Conservation (phyloP, 2,888 invertebrate species). For the Cheilosia vernalis region DNA sequence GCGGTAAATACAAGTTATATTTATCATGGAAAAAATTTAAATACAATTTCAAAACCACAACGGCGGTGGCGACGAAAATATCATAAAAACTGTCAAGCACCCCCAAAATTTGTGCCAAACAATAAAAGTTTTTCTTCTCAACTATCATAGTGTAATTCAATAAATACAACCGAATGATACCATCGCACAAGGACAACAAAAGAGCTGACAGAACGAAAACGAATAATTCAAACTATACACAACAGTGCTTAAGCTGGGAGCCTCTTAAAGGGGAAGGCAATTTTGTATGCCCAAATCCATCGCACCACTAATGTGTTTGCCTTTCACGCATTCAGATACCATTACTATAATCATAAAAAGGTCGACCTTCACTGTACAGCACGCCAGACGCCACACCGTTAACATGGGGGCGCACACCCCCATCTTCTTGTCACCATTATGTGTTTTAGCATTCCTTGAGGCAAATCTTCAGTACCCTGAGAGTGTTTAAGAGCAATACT, state of each 20-base stretch:
- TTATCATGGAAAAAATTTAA: background rate
- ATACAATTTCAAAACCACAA: background rate
- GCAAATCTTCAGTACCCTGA: background rate
- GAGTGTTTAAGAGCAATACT: slow-evolving; percentile 16
- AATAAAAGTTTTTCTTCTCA: slow-evolving; percentile 17
- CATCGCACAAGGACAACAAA: slow-evolving; percentile 38
- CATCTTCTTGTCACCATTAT: background rate
- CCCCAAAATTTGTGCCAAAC: background rate
- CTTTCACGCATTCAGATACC: slow-evolving; percentile 4
- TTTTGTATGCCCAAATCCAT: slow-evolving; percentile 7
- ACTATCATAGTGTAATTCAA: slow-evolving; percentile 19
- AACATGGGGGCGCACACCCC: background rate
- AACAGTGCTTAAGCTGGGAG: background rate
- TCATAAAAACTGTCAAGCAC: background rate
- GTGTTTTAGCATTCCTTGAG: slow-evolving; percentile 1
- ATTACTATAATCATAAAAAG: background rate
- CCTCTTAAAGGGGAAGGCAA: background rate
- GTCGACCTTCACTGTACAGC: no score
- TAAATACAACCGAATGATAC: slow-evolving; percentile 17
- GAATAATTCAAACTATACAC: slow-evolving; percentile 13
- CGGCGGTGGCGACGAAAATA: background rate
- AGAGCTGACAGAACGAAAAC: slow-evolving; percentile 44
- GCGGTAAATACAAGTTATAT: no score
- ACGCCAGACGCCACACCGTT: no score
- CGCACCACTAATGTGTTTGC: slow-evolving; percentile 10